Evolutionary conservation across 35 echinoderm and acorn worm species (phyloP).

Genomic region (Holothuria glaberrima): DNA sequence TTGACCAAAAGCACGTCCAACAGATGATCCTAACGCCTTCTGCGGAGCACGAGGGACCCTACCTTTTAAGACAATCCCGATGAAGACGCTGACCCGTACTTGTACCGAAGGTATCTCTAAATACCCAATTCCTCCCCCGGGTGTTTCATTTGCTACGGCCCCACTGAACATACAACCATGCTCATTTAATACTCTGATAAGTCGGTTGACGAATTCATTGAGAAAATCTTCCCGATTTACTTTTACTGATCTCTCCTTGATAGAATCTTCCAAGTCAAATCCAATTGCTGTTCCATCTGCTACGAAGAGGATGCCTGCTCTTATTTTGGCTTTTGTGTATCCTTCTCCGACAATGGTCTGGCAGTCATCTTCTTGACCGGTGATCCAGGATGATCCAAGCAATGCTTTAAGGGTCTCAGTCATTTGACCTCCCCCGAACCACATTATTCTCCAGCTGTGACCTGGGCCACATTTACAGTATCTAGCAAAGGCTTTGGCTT

Average conservation of each 20-base stretch:
- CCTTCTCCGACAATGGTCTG: constrained; percentile 2
- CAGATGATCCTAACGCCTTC: constrained; percentile 5
- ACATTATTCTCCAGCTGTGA: constrained; percentile 32
- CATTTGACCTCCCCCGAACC: constrained; percentile 10
- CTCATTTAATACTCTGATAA: neutral
- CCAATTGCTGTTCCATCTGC: constrained; percentile 7
- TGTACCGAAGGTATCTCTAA: neutral
- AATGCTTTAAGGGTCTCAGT: constrained; percentile 12
- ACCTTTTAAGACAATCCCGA: constrained; percentile 19
- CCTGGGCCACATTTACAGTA: constrained; percentile 53
- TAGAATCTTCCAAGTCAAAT: constrained; percentile 31
- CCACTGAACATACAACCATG: constrained; percentile 25
- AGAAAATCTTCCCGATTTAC: neutral
- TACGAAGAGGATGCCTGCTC: constrained; percentile 17
- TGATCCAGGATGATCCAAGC: constrained; percentile 23
- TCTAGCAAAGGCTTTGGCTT: constrained; percentile 15
- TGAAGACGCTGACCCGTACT: constrained; percentile 23
- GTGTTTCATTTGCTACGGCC: neutral
- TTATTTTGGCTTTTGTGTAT: constrained; percentile 6
- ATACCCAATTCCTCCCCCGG: constrained; percentile 34
- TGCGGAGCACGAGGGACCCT: constrained; percentile 1
- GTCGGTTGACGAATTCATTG: constrained; percentile 7
- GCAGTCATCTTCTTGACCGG: constrained; percentile 31
- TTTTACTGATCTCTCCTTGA: neutral
- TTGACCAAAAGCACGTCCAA: constrained; percentile 33